Evolutionary conservation across 1,140 invertebrate species (phyloP), one percentile per base, ranked within the genome.

Genomic region (Euwallacea similis): DNA sequence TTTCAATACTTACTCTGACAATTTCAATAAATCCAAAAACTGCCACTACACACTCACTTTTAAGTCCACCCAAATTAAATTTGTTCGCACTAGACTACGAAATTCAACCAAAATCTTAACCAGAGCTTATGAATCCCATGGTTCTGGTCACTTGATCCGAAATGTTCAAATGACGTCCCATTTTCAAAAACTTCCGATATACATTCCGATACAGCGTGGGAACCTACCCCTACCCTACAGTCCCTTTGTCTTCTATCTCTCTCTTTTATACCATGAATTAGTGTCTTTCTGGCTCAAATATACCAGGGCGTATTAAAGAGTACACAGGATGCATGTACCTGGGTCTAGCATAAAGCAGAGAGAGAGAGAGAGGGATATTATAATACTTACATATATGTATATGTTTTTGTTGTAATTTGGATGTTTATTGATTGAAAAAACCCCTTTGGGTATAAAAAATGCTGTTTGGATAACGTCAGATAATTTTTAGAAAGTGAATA

Each of bases 161-260:
- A 66, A 65, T 65, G 71, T 68, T 72, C 66, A 50, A 70, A 69
- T 70, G 74, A 64, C 54, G 72, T 69, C 65, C 62, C 65, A 46
- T 73, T 75, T 69, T 72, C 47, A 56, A 72, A 72, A 75, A 75
- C 74, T 73, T 71, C 64, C 68, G 72, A 72, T 74, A 75, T 75
- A 76, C 75, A 77, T 77, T 77, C 76, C 76, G 65, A 76, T 75
- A 75, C 67, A 77, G 66, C 76, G 76, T 77, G 76, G 76, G 76
- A 77, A 77, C 75, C 46, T 69, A 16, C 69, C 76, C 76, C 76
- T 75, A 77, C 76, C 66, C 56, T 65, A 68, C 10, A 46, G 44
- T 21, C 53, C 55, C 55, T 60, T 54, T 63, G 66, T 33, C 42
- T 60, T 55, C 47, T 13, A 16, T 44, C 4, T 72, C 71, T 68